These are phyloP conservation scores for Sarcophilus harrisii DNA, from an alignment of 2,797 vertebrate genomes.

Conservation along the genomic window DNA sequence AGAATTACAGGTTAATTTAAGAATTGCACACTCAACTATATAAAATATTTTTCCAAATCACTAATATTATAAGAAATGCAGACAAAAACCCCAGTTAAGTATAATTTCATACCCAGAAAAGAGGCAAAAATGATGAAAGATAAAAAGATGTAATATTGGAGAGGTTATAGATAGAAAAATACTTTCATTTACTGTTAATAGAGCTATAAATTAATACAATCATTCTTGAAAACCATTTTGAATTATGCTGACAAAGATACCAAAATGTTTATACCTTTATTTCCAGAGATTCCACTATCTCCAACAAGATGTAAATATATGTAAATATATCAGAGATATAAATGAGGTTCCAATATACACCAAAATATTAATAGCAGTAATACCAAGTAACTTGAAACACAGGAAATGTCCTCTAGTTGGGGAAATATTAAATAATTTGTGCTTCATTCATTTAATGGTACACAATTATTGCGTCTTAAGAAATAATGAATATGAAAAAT, in stretches of 20 bases:
- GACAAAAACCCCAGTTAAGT: not conserved
- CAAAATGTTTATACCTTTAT: not conserved
- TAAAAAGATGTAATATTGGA: not conserved
- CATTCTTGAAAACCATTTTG: not conserved
- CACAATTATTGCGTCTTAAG: not conserved
- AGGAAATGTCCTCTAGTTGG: not conserved
- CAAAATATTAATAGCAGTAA: not conserved
- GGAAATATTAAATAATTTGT: not conserved
- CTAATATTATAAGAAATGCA: not conserved
- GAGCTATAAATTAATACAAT: not conserved
- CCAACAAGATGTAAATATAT: not conserved
- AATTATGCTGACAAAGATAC: not conserved
- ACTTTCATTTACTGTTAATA: no score
- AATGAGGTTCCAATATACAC: not conserved
- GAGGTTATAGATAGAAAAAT: not conserved
- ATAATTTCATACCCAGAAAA: not conserved
- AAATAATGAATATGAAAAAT: not conserved
- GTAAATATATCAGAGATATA: not conserved
- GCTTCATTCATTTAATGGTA: not conserved
- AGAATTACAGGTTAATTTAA: not conserved
- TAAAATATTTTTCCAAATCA: not conserved
- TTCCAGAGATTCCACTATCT: not conserved
- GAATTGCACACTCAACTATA: not conserved
- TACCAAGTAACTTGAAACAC: not conserved
- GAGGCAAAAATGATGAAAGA: not conserved